Evolutionary conservation across 2,113 vertebrate species (phyloP).

Genomic region (Corythaixoides concolor): DNA sequence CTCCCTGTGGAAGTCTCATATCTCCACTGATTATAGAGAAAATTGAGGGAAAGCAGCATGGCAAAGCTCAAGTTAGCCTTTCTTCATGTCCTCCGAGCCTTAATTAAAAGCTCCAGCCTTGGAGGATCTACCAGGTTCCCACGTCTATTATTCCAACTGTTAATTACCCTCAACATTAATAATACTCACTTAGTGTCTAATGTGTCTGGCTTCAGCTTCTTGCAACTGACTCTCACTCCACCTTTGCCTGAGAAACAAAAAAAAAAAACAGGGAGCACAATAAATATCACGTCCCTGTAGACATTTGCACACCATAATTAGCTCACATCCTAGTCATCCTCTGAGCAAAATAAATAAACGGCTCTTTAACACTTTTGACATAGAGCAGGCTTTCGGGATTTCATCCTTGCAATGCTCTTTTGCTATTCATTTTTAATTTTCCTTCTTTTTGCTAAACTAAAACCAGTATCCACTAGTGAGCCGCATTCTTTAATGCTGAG

Average conservation of each 20-base stretch:
- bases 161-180: slow-evolving; percentile 32
- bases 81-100: background rate
- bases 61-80: background rate
- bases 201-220: background rate
- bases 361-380: background rate
- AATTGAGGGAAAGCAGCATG: background rate
- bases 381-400: background rate
- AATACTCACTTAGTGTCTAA: background rate
- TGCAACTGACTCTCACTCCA: background rate
- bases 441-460: background rate
- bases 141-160: background rate
- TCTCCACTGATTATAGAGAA: background rate
- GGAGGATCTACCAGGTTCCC: background rate
- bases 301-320: background rate
- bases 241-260: background rate
- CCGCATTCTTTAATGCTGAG: background rate
- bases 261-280: background rate
- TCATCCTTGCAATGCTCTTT: background rate
- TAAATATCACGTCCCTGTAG: background rate
- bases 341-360: background rate
- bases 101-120: slow-evolving; percentile 38
- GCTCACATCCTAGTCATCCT: background rate
- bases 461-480: background rate
- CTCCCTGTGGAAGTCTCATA: background rate
- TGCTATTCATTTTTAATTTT: background rate